Evolutionary conservation across 1,140 invertebrate genomes (phyloP).

Genomic region (Drosophila punjabiensis): DNA sequence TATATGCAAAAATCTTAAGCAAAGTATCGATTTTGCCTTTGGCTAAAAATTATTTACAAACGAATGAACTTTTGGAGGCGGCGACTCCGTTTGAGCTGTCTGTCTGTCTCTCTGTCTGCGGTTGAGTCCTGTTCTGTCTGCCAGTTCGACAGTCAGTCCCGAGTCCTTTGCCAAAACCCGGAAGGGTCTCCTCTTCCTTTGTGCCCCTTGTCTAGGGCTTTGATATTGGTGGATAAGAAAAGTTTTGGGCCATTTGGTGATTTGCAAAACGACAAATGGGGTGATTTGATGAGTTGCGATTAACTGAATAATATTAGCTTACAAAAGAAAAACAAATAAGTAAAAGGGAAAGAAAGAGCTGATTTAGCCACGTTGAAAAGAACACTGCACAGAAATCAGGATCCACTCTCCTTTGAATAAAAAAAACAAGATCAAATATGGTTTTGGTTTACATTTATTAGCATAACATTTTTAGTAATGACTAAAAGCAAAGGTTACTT

Average conservation of each 20-base stretch:
- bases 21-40: slow-evolving; percentile 78
- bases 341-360: background rate
- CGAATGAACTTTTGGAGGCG: slow-evolving; percentile 72
- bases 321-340: background rate
- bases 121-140: slow-evolving; percentile 71
- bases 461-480: background rate
- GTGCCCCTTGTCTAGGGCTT: background rate
- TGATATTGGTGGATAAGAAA: slow-evolving; percentile 19
- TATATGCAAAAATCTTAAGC: slow-evolving; percentile 78
- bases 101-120: slow-evolving; percentile 53
- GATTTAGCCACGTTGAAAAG: too few relatives aligned
- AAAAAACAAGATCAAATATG: background rate
- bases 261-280: slow-evolving; percentile 25
- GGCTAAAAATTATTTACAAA: slow-evolving; percentile 81
- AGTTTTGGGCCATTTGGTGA: slow-evolving; percentile 37
- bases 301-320: slow-evolving; percentile 9
- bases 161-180: slow-evolving; percentile 47
- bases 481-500: background rate
- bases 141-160: slow-evolving; percentile 28
- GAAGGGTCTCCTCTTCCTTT: slow-evolving; percentile 3
- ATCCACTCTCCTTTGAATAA: background rate
- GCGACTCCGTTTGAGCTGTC: slow-evolving; percentile 28
- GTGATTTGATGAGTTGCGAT: background rate
- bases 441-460: slow-evolving; percentile 14
- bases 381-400: background rate